phyloP scores from a whole-genome alignment of 1,140 invertebrate species.

The Drosophila ananassae region DNA sequence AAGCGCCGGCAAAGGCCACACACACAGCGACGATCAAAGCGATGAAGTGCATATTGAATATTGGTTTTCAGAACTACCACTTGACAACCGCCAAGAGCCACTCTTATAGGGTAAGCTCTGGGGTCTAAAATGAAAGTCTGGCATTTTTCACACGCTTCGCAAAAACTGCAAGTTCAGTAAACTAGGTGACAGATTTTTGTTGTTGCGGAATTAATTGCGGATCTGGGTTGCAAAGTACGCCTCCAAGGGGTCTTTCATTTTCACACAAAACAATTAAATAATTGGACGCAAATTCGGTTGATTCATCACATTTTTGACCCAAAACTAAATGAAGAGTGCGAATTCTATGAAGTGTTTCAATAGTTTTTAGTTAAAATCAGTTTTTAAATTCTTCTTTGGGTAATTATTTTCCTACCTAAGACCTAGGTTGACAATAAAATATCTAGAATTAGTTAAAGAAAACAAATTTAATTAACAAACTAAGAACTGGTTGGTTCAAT shows the following conservation, averaged over 20 bases:
- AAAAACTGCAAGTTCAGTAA: slow-evolving; percentile 21
- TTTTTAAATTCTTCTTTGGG: not conserved
- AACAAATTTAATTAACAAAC: not conserved
- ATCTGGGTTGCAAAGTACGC: not conserved
- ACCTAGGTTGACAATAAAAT: not conserved
- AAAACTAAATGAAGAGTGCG: not conserved
- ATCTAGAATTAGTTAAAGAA: not conserved
- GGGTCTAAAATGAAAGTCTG: slow-evolving; percentile 6
- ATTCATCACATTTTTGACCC: not conserved
- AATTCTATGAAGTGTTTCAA: not conserved
- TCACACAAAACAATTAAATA: slow-evolving; percentile 16
- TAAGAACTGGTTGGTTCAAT: too few relatives aligned
- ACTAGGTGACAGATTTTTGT: not conserved
- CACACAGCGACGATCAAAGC: slow-evolving; percentile 27
- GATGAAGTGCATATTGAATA: slow-evolving; percentile 42
- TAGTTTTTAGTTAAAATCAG: not conserved
- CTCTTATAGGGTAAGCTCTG: slow-evolving; percentile 20
- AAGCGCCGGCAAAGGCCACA: slow-evolving; percentile 30
- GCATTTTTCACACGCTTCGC: slow-evolving; percentile 13
- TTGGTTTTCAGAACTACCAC: slow-evolving; percentile 11
- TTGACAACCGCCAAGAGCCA: not conserved
- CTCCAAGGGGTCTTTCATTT: slow-evolving; percentile 22
- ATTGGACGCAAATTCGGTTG: not conserved
- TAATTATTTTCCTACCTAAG: too few relatives aligned
- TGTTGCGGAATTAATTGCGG: not conserved